Evolutionary conservation across 2,113 vertebrate species (phyloP), one percentile per base, ranked within the genome.

Genomic region (Tachysurus fulvidraco): DNA sequence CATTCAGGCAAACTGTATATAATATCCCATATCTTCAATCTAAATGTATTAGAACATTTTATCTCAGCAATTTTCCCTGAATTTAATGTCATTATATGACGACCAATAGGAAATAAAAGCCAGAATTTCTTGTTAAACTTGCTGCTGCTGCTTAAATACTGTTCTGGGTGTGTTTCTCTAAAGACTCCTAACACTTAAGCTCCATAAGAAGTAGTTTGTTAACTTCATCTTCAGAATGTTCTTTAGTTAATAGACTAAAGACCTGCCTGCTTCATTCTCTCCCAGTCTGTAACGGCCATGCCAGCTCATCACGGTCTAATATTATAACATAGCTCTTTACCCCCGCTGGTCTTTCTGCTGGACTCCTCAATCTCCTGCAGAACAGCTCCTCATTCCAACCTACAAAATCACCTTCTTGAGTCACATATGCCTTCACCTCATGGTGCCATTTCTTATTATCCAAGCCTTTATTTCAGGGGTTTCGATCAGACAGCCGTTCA

Each of bases 51-150:
- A 44, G 44, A 62, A 85, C 21, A 28, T 28, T 62, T 60, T 73
- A 30, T 55, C 28, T 77, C 57, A 81, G 67, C 28, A 52, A n/a
- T 64, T 79, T 59, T 60, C 82, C 81, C 74, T 84, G 57, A 81
- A 76, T 44, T 25, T 73, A 62, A 67, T 9, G 46, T 59, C 54
- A 55, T 30, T 13, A 59, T 59, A 2, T 80, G n/a, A 77, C n/a
- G 74, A 77, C 46, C 46, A 28, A 52, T 17, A n/a, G 23, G 74
- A 52, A 77, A 28, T n/a, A n/a, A 41, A 78, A 28, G 14, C 30
- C 19, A 84, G 83, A 76, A 60, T 41, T 30, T 57, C 65, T 30
- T 76, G 36, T 65, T 54, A 55, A 69, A 69, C 19, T 14, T 55
- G 12, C 30, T 41, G 12, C 30, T 41, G 21, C 84, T 57, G 30